Conservation (phyloP, 2,113 vertebrate species). For the Trogon melanurus region DNA sequence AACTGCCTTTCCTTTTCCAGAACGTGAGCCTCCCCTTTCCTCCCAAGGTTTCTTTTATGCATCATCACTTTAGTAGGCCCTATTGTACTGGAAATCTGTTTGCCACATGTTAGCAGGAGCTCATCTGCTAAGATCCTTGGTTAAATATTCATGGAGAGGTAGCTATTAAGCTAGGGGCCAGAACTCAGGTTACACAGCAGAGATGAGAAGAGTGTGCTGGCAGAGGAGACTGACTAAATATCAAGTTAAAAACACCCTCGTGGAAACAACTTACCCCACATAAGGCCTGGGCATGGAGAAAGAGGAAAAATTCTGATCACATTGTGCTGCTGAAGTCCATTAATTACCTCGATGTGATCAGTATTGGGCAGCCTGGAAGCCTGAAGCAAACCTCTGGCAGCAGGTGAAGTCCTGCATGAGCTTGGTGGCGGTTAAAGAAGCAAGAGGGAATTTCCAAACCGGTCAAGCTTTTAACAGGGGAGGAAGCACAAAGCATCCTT, state of each 20-base stretch:
- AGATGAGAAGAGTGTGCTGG: constrained; percentile 8
- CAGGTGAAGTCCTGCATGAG: not conserved
- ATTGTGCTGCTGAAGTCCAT: not conserved
- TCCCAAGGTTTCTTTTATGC: constrained; percentile 8
- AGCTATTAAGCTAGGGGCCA: constrained; percentile 26
- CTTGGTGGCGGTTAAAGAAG: not conserved
- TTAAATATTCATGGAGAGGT: constrained; percentile 75
- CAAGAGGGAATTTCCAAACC: not conserved
- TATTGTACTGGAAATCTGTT: constrained; percentile 65
- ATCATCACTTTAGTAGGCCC: constrained; percentile 18
- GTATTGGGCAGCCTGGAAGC: not conserved
- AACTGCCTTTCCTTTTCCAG: not conserved
- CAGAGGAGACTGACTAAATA: not conserved
- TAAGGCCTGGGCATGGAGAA: not conserved
- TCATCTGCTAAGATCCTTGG: constrained; percentile 21
- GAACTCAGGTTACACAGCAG: constrained; percentile 54
- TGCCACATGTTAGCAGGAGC: constrained; percentile 71
- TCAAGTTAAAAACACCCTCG: constrained; percentile 26
- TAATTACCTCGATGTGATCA: not conserved
- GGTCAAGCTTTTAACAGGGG: not conserved
- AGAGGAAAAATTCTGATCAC: not conserved
- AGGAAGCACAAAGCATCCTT: not conserved
- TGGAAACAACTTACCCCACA: not conserved
- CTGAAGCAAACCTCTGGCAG: not conserved
- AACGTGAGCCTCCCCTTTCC: not conserved